These are phyloP conservation scores for Campoletis sonorensis DNA, from an alignment of 1,140 invertebrate species.

Conservation along the genomic window DNA sequence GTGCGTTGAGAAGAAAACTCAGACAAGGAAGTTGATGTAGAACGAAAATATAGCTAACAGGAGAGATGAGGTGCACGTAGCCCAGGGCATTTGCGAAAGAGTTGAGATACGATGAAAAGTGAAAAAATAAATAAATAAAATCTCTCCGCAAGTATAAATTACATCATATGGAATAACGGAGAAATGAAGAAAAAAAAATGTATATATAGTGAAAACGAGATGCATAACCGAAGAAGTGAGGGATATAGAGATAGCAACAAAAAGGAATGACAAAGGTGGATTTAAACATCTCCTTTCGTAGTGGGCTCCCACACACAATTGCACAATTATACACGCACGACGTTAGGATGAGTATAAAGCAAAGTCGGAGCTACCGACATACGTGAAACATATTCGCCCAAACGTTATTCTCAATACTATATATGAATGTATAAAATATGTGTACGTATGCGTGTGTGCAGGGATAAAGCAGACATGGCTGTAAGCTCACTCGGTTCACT, in stretches of 20 bases:
- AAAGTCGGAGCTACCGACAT: conserved; percentile 21
- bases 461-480: neutral
- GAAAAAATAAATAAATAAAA: neutral
- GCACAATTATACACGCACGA: neutral
- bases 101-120: neutral
- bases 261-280: conserved; percentile 31
- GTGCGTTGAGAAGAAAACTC: neutral
- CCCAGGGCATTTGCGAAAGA: neutral
- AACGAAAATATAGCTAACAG: neutral
- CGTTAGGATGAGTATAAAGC: neutral
- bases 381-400: neutral
- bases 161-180: neutral
- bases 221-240: neutral
- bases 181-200: neutral
- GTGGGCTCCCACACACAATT: neutral
- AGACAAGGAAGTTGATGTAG: conserved; percentile 3
- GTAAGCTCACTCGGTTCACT: conserved; percentile 14
- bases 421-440: neutral
- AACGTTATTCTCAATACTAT: neutral
- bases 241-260: conserved; percentile 19
- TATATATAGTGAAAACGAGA: neutral
- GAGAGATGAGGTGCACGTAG: neutral
- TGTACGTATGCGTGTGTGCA: neutral
- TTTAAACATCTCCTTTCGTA: conserved; percentile 21
- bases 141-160: neutral